phyloP scores from a whole-genome alignment of 2,888 invertebrate species.

The Hedychridium roseum region DNA sequence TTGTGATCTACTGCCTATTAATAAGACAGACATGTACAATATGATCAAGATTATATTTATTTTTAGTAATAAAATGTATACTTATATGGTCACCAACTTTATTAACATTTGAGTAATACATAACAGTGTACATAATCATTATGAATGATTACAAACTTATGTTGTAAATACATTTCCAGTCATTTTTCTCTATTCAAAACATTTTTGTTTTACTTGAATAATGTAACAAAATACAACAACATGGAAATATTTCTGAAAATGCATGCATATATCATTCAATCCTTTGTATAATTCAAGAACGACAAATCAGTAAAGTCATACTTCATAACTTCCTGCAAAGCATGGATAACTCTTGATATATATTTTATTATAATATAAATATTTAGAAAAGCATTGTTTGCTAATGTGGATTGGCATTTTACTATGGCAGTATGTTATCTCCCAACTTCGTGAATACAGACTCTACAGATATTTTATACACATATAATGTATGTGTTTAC shows the following conservation, averaged over 20 bases:
- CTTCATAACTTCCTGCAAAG: no score
- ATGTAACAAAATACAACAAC: not conserved
- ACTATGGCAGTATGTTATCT: no score
- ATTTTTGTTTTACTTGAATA: not conserved
- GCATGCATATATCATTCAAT: slow-evolving; percentile 16
- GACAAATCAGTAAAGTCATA: no score
- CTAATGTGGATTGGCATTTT: slow-evolving; percentile 12
- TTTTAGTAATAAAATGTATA: not conserved
- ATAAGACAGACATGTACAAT: not conserved
- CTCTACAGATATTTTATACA: no score
- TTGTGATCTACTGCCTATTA: not conserved
- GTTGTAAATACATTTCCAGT: not conserved
- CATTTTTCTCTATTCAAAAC: not conserved
- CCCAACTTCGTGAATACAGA: no score
- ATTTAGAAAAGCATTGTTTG: slow-evolving; percentile 23
- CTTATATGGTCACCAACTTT: not conserved
- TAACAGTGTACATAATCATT: slow-evolving; percentile 6
- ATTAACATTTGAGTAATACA: slow-evolving; percentile 15
- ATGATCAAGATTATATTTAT: not conserved
- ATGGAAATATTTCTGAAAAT: slow-evolving; percentile 10
- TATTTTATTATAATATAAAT: slow-evolving; percentile 17
- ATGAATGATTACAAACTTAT: slow-evolving; percentile 1
- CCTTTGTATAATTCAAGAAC: no score
- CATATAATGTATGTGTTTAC: no score
- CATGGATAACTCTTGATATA: no score